Evolutionary conservation across 2,888 invertebrate genomes (phyloP), one percentile per base, ranked within the genome.

Genomic region (Maniola hyperantus): DNA sequence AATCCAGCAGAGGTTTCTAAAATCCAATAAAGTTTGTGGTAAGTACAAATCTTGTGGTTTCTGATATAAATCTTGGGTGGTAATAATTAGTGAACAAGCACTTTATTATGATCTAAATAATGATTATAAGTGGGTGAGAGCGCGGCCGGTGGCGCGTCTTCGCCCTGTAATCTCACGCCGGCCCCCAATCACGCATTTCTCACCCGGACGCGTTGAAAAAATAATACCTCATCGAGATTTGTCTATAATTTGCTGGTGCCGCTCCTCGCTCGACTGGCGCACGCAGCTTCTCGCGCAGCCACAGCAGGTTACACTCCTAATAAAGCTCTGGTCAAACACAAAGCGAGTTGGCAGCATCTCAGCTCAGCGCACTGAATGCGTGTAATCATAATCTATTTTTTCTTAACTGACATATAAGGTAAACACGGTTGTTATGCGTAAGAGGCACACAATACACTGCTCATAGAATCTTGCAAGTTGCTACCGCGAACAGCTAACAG

Each of bases 121-220:
- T 85, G 84, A 85, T 85, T 82, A 82, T 87, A 87, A 86, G 85
- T 85, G 85, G 84, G 85, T 84, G 84, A 85, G 87, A 82, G 83
- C 81, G 80, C 76, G 78, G 86, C 81, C 84, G 89, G 89, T 89
- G 89, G 90, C 89, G 87, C 85, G 91, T 85, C 85, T 75, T 82
- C 78, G 80, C 73, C 82, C 91, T 92, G 91, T 92, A 91, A 92
- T 92, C 90, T 86, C 74, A 75, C 65, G 86, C 92, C 91, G 91
- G 85, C 84, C 90, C 84, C 83, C 89, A 92, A 91, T 92, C 91
- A 91, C 84, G 88, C 89, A 88, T 86, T 92, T 92, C 91, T 92
- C 92, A 92, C 92, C 90, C 90, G 83, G 75, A 83, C 88, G 92
- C 89, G 91, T 87, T 92, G 91, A 92, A 92, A 92, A 91, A 92